phyloP scores from a whole-genome alignment of 2,113 vertebrate genomes.

The Engraulis encrasicolus region DNA sequence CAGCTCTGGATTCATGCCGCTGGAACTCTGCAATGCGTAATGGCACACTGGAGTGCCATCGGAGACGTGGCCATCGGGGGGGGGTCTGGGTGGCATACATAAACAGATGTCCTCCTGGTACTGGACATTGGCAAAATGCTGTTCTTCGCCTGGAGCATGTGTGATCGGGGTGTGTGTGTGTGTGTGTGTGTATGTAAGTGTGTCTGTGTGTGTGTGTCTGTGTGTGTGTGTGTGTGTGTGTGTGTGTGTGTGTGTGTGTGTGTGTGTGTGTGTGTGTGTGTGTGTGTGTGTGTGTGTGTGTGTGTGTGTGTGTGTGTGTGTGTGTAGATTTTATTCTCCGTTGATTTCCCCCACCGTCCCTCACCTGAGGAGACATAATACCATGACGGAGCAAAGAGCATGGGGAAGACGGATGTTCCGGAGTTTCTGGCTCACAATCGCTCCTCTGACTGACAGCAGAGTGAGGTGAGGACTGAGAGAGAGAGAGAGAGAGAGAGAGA shows the following conservation, averaged over 20 bases:
- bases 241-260: not conserved
- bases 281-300: no score
- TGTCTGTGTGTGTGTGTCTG: slow-evolving; percentile 19
- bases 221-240: not conserved
- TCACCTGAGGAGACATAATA: not conserved
- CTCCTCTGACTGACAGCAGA: slow-evolving; percentile 58
- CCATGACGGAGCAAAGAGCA: not conserved
- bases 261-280: no score
- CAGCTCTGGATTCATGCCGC: slow-evolving; percentile 11
- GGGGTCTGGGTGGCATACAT: not conserved
- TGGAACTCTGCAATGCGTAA: slow-evolving; percentile 7
- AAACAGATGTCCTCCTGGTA: slow-evolving; percentile 5
- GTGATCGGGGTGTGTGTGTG: not conserved
- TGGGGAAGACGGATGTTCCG: not conserved
- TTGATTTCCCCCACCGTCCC: not conserved
- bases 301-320: slow-evolving; percentile 45
- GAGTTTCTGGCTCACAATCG: slow-evolving; percentile 26
- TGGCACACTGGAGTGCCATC: slow-evolving; percentile 8
- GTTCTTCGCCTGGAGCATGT: not conserved
- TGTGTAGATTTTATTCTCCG: slow-evolving; percentile 33
- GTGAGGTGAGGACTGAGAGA: no score
- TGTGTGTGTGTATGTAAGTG: slow-evolving; percentile 32
- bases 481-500: not conserved
- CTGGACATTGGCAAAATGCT: not conserved
- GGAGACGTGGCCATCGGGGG: not conserved